These are phyloP conservation scores for Coreius guichenoti DNA, from an alignment of 2,797 vertebrate species.

Conservation along the genomic window DNA sequence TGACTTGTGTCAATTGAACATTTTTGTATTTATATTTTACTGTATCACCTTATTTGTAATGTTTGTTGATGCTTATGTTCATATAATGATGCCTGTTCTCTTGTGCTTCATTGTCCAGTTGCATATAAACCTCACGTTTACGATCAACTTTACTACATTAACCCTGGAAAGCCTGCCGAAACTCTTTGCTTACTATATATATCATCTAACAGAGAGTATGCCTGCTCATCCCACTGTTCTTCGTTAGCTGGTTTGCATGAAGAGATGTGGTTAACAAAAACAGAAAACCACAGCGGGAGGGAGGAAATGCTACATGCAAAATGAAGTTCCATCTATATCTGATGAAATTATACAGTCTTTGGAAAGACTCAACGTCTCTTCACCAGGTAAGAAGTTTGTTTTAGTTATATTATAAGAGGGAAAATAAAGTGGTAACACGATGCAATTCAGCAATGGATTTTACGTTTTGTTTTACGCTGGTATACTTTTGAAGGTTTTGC, in stretches of 20 bases:
- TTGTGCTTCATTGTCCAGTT: too few species aligned
- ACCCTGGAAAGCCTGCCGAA: not conserved
- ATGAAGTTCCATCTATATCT: not conserved
- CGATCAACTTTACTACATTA: not conserved
- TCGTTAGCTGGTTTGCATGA: slow-evolving; percentile 19
- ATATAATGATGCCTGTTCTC: not conserved
- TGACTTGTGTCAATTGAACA: not conserved
- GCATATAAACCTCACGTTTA: not conserved
- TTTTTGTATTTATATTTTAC: not conserved
- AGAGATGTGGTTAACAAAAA: slow-evolving; percentile 4
- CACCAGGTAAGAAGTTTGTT: slow-evolving; percentile 23
- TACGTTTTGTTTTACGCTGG: not conserved
- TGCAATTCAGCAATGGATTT: not conserved
- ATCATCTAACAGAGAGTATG: not conserved
- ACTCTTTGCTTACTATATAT: not conserved
- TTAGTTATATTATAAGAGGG: not conserved
- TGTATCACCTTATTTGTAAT: not conserved
- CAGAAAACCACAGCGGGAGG: slow-evolving; percentile 2
- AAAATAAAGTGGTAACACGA: not conserved
- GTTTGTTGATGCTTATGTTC: not conserved
- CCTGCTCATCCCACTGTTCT: not conserved
- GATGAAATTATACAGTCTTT: not conserved
- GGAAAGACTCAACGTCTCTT: not conserved
- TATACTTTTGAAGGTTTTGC: not conserved
- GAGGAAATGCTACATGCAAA: slow-evolving; percentile 43